These are phyloP conservation scores for Macrobrachium rosenbergii DNA, from an alignment of 1,140 invertebrate genomes.

Conservation along the genomic window DNA sequence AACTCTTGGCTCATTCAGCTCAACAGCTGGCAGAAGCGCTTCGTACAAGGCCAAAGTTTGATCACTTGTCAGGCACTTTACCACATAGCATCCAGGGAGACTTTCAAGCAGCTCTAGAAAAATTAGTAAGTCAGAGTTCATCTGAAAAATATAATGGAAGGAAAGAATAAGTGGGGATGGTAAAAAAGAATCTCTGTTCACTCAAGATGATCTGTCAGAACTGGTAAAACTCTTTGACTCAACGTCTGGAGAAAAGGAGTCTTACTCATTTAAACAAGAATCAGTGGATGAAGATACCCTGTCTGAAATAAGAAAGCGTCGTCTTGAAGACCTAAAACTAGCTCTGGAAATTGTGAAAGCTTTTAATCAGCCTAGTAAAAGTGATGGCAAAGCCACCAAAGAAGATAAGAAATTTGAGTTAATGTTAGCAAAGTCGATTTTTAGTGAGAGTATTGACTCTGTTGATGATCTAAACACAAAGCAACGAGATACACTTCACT, in stretches of 20 bases:
- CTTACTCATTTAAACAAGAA: neutral
- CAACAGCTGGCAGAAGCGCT: conserved; percentile 30
- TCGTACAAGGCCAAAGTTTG: neutral
- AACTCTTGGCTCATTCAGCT: conserved; percentile 36
- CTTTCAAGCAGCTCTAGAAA: conserved; percentile 43
- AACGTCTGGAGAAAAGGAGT: neutral
- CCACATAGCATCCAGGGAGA: conserved; percentile 38
- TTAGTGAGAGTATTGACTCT: conserved; percentile 31
- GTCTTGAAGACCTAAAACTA: conserved; percentile 42
- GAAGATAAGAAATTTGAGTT: conserved; percentile 35
- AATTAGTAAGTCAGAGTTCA: neutral
- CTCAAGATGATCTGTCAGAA: conserved; percentile 11
- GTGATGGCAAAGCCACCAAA: neutral
- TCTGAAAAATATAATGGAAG: neutral
- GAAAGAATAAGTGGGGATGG: neutral
- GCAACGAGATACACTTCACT: conserved; percentile 43
- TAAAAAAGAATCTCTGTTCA: conserved; percentile 7
- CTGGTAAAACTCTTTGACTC: conserved; percentile 3
- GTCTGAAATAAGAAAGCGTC: conserved; percentile 8
- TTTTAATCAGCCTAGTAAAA: conserved; percentile 10
- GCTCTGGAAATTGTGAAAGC: conserved; percentile 46
- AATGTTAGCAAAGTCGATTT: conserved; percentile 43
- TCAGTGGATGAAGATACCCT: neutral
- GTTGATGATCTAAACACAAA: conserved; percentile 37
- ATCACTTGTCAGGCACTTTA: neutral